Evolutionary conservation across 2,888 invertebrate species (phyloP).

Genomic region (Drosophila cognata): DNA sequence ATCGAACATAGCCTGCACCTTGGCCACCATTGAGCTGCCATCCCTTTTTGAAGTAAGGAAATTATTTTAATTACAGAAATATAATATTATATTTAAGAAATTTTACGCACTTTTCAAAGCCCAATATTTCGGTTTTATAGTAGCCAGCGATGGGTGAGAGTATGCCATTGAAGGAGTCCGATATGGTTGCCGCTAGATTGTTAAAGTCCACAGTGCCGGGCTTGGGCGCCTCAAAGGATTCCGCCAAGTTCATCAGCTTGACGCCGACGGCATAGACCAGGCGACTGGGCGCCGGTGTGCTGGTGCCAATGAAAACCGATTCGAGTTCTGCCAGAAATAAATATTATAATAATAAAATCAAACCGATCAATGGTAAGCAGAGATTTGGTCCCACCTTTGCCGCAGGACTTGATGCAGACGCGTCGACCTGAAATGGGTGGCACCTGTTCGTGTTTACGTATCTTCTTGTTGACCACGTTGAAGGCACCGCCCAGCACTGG

Average conservation of each 20-base stretch:
- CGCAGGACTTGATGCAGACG: constrained; percentile 94
- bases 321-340: constrained; percentile 73
- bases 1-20: constrained; percentile 91
- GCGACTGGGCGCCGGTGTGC: constrained; percentile 88
- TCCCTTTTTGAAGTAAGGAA: constrained; percentile 83
- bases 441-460: constrained; percentile 90
- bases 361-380: neutral
- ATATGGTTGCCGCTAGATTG: constrained; percentile 88
- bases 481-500: constrained; percentile 93
- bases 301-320: constrained; percentile 84
- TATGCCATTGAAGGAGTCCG: constrained; percentile 88
- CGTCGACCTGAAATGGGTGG: constrained; percentile 91
- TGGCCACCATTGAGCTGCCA: constrained; percentile 90
- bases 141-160: constrained; percentile 90
- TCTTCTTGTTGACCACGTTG: constrained; percentile 93
- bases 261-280: constrained; percentile 90
- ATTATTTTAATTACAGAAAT: neutral
- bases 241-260: constrained; percentile 91
- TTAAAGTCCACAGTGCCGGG: constrained; percentile 90
- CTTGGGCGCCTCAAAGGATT: constrained; percentile 91
- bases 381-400: constrained; percentile 86
- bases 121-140: constrained; percentile 88
- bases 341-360: no score
- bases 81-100: neutral
- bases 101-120: constrained; percentile 89